Percentiles rank a stretch among this genome's conserved stretches.
phyloP scores from a whole-genome alignment of 92 coral and sea anemone genomes.

The Pocillopora meandrina region DNA sequence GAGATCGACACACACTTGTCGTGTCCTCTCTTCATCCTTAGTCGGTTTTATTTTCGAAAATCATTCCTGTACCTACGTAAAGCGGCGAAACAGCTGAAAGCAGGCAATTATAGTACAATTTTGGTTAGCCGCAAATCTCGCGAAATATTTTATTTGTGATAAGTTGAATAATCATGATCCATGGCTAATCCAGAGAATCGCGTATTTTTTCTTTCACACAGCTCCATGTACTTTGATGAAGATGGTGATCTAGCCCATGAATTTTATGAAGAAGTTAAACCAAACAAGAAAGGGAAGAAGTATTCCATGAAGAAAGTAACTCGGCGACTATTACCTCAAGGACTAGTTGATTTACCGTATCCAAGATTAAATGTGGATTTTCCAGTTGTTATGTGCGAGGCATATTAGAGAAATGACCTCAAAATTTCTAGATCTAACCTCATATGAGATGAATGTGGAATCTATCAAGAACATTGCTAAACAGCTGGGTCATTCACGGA shows the following conservation, averaged over 20 bases:
- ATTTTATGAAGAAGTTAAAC: slow-evolving; percentile 95
- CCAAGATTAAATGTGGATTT: slow-evolving; percentile 91
- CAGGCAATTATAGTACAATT: background rate
- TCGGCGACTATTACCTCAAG: slow-evolving; percentile 78
- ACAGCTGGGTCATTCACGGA: background rate
- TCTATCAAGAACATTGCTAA: background rate
- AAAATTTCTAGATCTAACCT: background rate
- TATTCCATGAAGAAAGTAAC: slow-evolving; percentile 85
- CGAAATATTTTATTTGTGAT: background rate
- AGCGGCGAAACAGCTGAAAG: slow-evolving; percentile 9
- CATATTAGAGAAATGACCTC: slow-evolving; percentile 7
- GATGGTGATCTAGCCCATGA: slow-evolving; percentile 99
- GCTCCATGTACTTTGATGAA: slow-evolving; percentile 98
- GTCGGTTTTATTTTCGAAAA: background rate
- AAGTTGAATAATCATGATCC: background rate
- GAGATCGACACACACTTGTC: slow-evolving; percentile 4
- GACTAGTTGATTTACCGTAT: slow-evolving; percentile 73
- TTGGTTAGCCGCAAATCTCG: background rate
- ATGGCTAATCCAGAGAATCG: background rate
- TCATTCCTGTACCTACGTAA: background rate
- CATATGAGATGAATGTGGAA: slow-evolving; percentile 3
- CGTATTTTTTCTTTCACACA: background rate
- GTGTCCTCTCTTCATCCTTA: background rate
- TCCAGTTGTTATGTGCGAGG: slow-evolving; percentile 89
- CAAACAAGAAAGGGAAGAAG: slow-evolving; percentile 75